A percentile compares a stretch with the other conserved stretches of the same genome.
phyloP scores from a whole-genome alignment of 2,888 invertebrate genomes.

The Eupithecia centaureata region DNA sequence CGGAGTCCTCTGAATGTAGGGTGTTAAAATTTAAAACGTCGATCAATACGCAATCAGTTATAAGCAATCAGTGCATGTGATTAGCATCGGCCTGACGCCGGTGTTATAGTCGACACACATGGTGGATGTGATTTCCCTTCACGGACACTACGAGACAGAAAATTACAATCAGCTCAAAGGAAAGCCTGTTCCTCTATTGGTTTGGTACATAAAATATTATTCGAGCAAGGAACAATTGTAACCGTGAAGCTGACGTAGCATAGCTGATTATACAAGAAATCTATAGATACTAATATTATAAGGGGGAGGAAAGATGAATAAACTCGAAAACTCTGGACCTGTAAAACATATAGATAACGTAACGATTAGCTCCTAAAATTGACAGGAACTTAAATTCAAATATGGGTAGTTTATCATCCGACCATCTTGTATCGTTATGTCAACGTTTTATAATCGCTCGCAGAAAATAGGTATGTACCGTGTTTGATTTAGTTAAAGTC shows the following conservation, averaged over 20 bases:
- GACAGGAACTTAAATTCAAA: background rate
- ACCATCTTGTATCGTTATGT: background rate
- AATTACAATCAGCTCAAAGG: background rate
- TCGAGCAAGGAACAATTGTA: background rate
- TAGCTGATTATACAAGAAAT: background rate
- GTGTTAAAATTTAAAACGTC: background rate
- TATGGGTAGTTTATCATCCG: background rate
- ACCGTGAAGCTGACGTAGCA: background rate
- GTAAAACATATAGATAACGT: too few relatives aligned
- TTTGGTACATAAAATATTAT: background rate
- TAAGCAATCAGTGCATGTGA: background rate
- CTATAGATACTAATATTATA: too few relatives aligned
- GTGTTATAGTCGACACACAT: background rate
- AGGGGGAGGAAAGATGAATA: too few relatives aligned
- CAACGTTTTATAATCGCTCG: background rate
- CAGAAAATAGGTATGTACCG: background rate
- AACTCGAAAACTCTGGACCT: background rate
- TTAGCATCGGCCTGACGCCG: background rate
- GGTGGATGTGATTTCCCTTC: background rate
- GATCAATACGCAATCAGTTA: background rate
- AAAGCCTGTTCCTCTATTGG: background rate
- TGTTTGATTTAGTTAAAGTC: background rate
- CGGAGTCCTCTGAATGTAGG: too few relatives aligned
- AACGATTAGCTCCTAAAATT: background rate
- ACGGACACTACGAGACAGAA: background rate